These are phyloP conservation scores for Conomelus anceps DNA, from an alignment of 2,888 invertebrate genomes.

Conservation along the genomic window DNA sequence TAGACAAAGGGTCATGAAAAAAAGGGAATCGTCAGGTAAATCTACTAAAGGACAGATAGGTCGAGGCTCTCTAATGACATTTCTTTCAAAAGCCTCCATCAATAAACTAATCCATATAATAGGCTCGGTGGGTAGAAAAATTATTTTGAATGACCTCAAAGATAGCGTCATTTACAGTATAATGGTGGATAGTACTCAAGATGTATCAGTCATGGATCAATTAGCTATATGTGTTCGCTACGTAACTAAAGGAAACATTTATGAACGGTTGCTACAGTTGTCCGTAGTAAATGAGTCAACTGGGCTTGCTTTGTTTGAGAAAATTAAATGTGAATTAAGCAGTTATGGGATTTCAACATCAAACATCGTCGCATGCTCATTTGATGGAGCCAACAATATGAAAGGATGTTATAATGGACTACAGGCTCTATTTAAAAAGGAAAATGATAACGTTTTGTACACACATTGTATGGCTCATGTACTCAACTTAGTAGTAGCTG, in stretches of 20 bases:
- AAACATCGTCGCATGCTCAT: constrained; percentile 23
- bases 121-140: constrained; percentile 10
- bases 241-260: constrained; percentile 12
- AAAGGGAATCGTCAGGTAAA: constrained; percentile 10
- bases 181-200: constrained; percentile 26
- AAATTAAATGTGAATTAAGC: constrained; percentile 18
- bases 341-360: constrained; percentile 19
- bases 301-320: constrained; percentile 20
- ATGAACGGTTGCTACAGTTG: constrained; percentile 22
- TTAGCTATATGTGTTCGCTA: constrained; percentile 25
- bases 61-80: constrained; percentile 21
- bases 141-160: constrained; percentile 21
- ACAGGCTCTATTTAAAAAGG: background rate
- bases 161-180: constrained; percentile 20
- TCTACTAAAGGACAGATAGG: constrained; percentile 14
- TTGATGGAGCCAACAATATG: constrained; percentile 26
- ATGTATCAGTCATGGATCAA: constrained; percentile 26
- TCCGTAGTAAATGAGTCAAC: constrained; percentile 19
- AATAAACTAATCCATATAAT: constrained; percentile 24
- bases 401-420: constrained; percentile 19
- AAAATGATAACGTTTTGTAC: too few species aligned
- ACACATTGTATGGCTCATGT: too few species aligned
- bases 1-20: background rate
- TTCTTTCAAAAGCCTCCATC: constrained; percentile 23
- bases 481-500: too few species aligned